A percentile compares a stretch with the other conserved stretches of the same genome.
Evolutionary conservation across 2,888 invertebrate genomes (phyloP).

Genomic region (Parasteatoda lunata): DNA sequence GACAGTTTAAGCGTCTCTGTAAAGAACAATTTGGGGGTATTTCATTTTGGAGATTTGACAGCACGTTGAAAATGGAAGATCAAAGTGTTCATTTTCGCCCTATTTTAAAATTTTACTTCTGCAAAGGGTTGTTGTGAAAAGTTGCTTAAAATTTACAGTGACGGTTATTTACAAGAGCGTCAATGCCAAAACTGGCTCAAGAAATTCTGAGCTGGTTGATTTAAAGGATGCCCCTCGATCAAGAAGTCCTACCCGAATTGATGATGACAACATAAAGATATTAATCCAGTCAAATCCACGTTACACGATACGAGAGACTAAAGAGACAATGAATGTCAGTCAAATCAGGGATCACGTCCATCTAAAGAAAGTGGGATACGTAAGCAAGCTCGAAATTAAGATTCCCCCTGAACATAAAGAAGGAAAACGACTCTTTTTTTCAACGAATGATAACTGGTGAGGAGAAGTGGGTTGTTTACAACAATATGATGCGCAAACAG

Average conservation of each 20-base stretch:
- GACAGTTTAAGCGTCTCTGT: too few species aligned
- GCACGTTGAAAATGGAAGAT: too few species aligned
- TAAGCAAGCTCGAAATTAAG: neutral
- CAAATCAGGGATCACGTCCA: neutral
- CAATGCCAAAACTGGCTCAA: neutral
- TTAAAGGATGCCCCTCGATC: neutral
- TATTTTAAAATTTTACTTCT: too few species aligned
- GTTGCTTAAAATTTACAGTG: too few species aligned
- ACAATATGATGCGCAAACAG: neutral
- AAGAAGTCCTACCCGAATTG: neutral
- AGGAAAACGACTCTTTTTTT: neutral
- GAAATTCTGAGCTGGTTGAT: neutral
- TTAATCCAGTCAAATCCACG: neutral
- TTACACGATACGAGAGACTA: neutral
- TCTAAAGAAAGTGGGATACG: neutral
- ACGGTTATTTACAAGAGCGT: too few species aligned
- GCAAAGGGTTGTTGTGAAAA: too few species aligned
- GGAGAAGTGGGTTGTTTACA: neutral
- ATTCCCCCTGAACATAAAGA: neutral
- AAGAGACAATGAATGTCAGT: neutral
- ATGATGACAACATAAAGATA: neutral
- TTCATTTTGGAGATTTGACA: too few species aligned
- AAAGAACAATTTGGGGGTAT: too few species aligned
- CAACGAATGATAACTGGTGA: neutral
- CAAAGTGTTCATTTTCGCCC: too few species aligned